These are phyloP conservation scores for Trogon melanurus DNA, from an alignment of 2,113 vertebrate species.

Conservation along the genomic window DNA sequence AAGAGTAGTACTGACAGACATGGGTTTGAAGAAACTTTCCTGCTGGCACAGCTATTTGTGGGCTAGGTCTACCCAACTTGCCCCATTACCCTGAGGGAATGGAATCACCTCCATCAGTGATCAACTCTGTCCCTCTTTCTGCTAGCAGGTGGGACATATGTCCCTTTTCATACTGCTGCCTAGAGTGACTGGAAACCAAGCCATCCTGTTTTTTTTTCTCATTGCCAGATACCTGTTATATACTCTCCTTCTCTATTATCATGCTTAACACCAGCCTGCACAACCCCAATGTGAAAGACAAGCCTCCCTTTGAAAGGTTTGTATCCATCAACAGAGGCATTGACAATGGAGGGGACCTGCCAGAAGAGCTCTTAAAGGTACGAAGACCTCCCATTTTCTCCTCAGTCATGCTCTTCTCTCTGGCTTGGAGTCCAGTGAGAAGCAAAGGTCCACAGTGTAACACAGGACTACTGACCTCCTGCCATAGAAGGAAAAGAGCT, in stretches of 20 bases:
- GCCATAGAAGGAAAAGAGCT: background rate
- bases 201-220: background rate
- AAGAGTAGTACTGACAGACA: background rate
- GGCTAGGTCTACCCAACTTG: background rate
- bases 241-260: constrained; percentile 95
- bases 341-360: constrained; percentile 87
- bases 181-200: background rate
- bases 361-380: constrained; percentile 87
- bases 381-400: background rate
- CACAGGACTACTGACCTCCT: background rate
- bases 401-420: background rate
- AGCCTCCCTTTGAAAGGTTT: constrained; percentile 89
- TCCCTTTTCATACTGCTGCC: background rate
- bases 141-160: background rate
- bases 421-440: background rate
- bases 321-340: constrained; percentile 93
- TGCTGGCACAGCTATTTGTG: background rate
- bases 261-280: constrained; percentile 98
- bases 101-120: background rate
- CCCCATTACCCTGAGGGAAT: background rate
- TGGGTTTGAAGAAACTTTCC: background rate
- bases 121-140: background rate
- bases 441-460: background rate
- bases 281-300: constrained; percentile 95
- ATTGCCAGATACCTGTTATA: constrained; percentile 91